A percentile compares a stretch with the other conserved stretches of the same genome.
Conservation (phyloP, 2,888 invertebrate genomes). For the Callosobruchus maculatus region DNA sequence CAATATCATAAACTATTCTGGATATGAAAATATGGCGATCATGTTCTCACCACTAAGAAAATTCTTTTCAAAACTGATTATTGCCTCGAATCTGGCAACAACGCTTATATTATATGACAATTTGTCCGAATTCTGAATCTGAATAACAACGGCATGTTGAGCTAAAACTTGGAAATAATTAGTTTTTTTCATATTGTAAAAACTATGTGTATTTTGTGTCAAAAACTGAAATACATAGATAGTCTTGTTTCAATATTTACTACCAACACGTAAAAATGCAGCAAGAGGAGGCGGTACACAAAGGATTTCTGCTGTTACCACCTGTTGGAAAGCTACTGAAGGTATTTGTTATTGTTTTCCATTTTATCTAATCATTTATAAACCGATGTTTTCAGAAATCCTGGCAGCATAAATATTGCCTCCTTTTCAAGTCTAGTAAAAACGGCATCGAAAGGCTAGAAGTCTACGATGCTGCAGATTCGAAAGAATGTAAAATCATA, state of each 20-base stretch:
- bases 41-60: too few species aligned
- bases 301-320: slow-evolving; percentile 75
- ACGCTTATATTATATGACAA: neutral
- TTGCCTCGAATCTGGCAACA: neutral
- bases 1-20: too few species aligned
- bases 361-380: neutral
- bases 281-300: slow-evolving; percentile 69
- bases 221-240: slow-evolving; percentile 11
- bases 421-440: slow-evolving; percentile 77
- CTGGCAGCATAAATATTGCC: slow-evolving; percentile 75
- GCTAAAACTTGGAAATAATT: slow-evolving; percentile 3
- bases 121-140: too few species aligned
- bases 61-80: too few species aligned
- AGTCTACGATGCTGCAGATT: slow-evolving; percentile 74
- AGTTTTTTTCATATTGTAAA: slow-evolving; percentile 16
- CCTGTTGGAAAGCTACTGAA: slow-evolving; percentile 74
- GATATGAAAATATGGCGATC: too few species aligned
- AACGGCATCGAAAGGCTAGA: slow-evolving; percentile 83
- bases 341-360: slow-evolving; percentile 42
- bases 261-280: slow-evolving; percentile 55
- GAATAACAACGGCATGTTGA: neutral
- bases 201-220: slow-evolving; percentile 23
- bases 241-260: neutral
- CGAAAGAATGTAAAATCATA: slow-evolving; percentile 56
- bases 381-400: slow-evolving; percentile 64